Evolutionary conservation across 2,797 vertebrate species (phyloP).

Genomic region (Staurois parvus): DNA sequence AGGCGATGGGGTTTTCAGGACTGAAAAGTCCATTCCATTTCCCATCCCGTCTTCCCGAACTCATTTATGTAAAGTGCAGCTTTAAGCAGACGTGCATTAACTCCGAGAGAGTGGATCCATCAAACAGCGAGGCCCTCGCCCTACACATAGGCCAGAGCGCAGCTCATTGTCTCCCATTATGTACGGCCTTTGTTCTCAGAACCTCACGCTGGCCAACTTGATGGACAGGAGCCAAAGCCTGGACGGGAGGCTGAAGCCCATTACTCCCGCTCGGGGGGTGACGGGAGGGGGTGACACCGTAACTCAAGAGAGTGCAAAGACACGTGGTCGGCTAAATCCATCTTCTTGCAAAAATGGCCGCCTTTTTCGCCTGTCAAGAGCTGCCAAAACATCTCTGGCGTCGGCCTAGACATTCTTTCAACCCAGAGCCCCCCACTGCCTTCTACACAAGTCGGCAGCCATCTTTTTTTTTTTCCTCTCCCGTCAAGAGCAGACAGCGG

Average conservation of each 20-base stretch:
- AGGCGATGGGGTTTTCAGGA: background rate
- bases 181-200: conserved; percentile 32
- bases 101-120: conserved; percentile 1
- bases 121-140: background rate
- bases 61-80: conserved; percentile 25
- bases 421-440: background rate
- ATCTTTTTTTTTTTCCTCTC: background rate
- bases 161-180: conserved; percentile 34
- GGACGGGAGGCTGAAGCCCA: conserved; percentile 1
- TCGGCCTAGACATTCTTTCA: background rate
- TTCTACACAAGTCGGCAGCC: conserved; percentile 5
- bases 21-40: background rate
- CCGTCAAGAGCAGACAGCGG: background rate
- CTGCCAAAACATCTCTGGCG: conserved; percentile 8
- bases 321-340: conserved; percentile 11
- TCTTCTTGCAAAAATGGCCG: conserved; percentile 28
- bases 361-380: conserved; percentile 1
- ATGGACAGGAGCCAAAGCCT: conserved; percentile 29
- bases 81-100: conserved; percentile 23
- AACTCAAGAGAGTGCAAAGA: conserved; percentile 8
- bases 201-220: background rate
- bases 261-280: conserved; percentile 16
- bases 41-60: background rate
- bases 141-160: conserved; percentile 10
- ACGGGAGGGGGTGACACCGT: background rate